Base-by-base conservation (phyloP, 2,113 vertebrate genomes). In the Monarcha castaneiventris region DNA sequence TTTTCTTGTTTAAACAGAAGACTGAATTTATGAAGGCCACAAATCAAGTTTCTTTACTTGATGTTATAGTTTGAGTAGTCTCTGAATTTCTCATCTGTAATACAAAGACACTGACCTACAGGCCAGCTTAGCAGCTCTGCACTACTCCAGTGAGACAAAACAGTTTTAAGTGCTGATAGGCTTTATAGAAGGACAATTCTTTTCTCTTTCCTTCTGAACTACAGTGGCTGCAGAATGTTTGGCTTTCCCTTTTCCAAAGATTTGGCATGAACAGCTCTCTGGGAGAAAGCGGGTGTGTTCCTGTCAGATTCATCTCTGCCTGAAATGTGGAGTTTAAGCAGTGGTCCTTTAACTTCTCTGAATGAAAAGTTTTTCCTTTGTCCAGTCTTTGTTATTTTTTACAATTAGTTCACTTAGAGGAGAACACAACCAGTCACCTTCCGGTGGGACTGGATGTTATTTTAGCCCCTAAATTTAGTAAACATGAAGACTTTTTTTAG, bases 1-100 rank as follows among this genome's bases (percentile, higher is more conserved):
- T 89, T 75, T 91, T 66, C 58, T 89, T 75, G 69, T 87, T 87
- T 83, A 76, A 96, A 82, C 43, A 96, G 87, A 89, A 89, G 62
- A 41, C 48, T 73, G 81, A 33, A 80, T 89, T 91, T 91, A 94
- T 62, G 77, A 84, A 96, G 54, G 69, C 33, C 62, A 82, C 66
- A 78, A 95, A 96, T 87, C 77, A 93, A 41, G 29, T 82, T 84
- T 89, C 71, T 87, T 75, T 69, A 76, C 46, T 49, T 75, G 54
- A 87, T 75, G 37, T 63, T 68, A 44, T 46, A 78, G 52, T 89
- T 89, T 68, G 52, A 94, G 26, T 16, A 79, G 74, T 49, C 39
- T 75, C 62, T 94, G 37, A 79, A 89, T 89, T 95, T 91, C 67
- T 87, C 37, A 39, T 69, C 73, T 78, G 64, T 84, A 79, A 58